phyloP scores from a whole-genome alignment of 2,113 vertebrate genomes.

The Phrynosoma platyrhinos region DNA sequence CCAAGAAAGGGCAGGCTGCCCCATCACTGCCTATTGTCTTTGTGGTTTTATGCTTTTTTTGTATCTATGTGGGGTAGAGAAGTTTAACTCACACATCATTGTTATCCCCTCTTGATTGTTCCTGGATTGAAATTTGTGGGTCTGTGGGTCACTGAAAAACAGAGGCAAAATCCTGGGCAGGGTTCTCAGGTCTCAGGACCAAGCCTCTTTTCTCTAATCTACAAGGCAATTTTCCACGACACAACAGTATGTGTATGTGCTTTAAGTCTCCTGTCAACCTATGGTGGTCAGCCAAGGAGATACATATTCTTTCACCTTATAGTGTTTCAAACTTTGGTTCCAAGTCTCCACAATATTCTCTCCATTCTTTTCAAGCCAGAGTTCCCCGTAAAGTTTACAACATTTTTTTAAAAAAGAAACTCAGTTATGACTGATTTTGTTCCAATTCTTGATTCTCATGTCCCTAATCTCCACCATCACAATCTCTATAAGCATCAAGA shows the following conservation, averaged over 20 bases:
- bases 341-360: neutral
- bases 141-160: neutral
- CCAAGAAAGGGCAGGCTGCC: neutral
- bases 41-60: too few relatives aligned
- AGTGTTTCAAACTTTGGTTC: too few relatives aligned
- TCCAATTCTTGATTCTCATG: neutral
- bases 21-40: neutral
- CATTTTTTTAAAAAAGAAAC: too few relatives aligned
- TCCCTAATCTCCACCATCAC: rapidly evolving
- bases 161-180: too few relatives aligned
- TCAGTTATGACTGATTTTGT: too few relatives aligned
- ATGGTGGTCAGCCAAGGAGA: too few relatives aligned
- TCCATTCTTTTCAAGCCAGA: neutral
- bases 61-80: neutral
- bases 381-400: neutral
- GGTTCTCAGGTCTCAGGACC: too few relatives aligned
- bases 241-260: too few relatives aligned
- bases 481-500: neutral
- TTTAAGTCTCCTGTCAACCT: too few relatives aligned
- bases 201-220: too few relatives aligned
- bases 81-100: neutral
- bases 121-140: neutral
- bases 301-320: too few relatives aligned
- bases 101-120: neutral
- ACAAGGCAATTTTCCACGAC: too few relatives aligned